Percentiles rank a stretch among this genome's conserved stretches.
phyloP scores from a whole-genome alignment of 2,888 invertebrate species.

The Drepana falcataria region DNA sequence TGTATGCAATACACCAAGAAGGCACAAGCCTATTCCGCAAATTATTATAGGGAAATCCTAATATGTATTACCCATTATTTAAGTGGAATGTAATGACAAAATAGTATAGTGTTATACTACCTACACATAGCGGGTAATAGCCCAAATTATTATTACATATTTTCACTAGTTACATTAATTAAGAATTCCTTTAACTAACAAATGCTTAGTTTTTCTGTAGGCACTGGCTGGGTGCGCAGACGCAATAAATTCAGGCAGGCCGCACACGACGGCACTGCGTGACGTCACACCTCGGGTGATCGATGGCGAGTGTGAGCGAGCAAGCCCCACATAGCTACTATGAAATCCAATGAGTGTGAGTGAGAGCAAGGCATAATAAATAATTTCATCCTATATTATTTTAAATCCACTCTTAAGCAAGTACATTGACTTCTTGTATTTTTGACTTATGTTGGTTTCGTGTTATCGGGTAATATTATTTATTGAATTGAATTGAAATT shows the following conservation, averaged over 20 bases:
- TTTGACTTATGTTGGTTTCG: conserved; percentile 56
- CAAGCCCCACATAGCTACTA: conserved; percentile 37
- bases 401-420: conserved; percentile 69
- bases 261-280: conserved; percentile 78
- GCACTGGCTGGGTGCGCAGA: conserved; percentile 63
- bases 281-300: conserved; percentile 77
- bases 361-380: conserved; percentile 57
- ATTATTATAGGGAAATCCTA: too few relatives aligned
- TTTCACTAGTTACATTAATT: conserved; percentile 26
- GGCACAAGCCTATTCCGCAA: too few relatives aligned
- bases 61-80: too few relatives aligned
- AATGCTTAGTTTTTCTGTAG: conserved; percentile 52
- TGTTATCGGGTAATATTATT: conserved; percentile 46
- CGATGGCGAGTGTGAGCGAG: conserved; percentile 64
- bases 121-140: too few relatives aligned
- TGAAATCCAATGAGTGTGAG: conserved; percentile 35
- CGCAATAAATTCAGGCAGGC: conserved; percentile 74
- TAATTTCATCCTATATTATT: conserved; percentile 70
- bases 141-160: not conserved
- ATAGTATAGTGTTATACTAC: too few relatives aligned
- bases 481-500: too few relatives aligned
- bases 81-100: too few relatives aligned
- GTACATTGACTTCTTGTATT: conserved; percentile 75
- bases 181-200: conserved; percentile 27
- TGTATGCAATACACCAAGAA: too few relatives aligned